phyloP scores from a whole-genome alignment of 2,113 vertebrate genomes.

The Pseudorectes ferrugineus region DNA sequence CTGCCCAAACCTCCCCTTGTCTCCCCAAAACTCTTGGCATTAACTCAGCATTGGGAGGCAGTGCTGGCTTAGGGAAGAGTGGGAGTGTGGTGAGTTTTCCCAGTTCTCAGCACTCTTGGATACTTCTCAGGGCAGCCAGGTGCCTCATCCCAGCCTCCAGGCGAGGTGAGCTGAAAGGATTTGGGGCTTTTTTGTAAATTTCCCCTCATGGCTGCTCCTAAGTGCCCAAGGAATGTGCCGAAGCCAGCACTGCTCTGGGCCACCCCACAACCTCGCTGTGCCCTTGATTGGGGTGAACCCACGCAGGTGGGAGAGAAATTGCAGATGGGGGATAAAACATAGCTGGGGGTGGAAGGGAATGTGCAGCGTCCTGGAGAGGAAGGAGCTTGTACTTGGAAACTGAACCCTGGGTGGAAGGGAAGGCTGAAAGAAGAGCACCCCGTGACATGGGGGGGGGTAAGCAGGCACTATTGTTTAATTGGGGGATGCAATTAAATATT shows the following conservation, averaged over 20 bases:
- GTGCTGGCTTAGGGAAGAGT: not conserved
- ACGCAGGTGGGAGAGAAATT: not conserved
- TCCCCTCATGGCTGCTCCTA: not conserved
- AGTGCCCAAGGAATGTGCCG: not conserved
- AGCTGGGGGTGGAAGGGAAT: not conserved
- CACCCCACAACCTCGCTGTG: accelerated
- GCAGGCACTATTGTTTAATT: not conserved
- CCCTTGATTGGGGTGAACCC: not conserved
- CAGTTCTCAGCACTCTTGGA: not conserved
- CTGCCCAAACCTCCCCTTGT: not conserved
- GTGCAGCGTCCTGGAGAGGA: not conserved
- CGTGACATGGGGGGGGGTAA: accelerated
- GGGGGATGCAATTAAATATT: not conserved
- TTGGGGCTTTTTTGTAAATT: not conserved
- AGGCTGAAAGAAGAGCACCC: not conserved
- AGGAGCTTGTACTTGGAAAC: not conserved
- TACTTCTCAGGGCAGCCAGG: not conserved
- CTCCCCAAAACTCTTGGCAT: not conserved
- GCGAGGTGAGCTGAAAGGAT: not conserved
- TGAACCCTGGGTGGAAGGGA: not conserved
- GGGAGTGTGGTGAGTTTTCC: not conserved
- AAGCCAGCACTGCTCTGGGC: not conserved
- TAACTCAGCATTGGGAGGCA: not conserved
- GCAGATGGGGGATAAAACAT: accelerated
- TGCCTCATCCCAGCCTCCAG: not conserved